phyloP scores from a whole-genome alignment of 2,888 invertebrate species.

The Spilarctia lutea region DNA sequence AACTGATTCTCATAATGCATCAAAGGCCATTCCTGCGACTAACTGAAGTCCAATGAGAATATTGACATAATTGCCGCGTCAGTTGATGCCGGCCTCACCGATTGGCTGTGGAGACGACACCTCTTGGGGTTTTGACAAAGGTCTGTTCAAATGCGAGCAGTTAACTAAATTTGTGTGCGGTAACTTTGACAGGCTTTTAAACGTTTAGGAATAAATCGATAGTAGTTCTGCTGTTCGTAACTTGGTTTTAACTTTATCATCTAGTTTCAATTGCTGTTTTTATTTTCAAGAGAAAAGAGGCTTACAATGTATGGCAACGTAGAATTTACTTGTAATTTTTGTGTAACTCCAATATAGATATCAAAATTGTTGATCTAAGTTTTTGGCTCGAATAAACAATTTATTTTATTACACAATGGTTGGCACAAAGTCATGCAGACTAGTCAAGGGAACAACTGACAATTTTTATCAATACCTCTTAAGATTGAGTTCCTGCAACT shows the following conservation, averaged over 20 bases:
- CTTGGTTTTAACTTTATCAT: too few relatives aligned
- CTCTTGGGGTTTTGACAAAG: constrained; percentile 18
- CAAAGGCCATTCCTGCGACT: not conserved
- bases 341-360: too few relatives aligned
- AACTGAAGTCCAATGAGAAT: constrained; percentile 19
- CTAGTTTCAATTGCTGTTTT: too few relatives aligned
- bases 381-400: too few relatives aligned
- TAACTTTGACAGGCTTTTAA: not conserved
- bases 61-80: constrained; percentile 23
- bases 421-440: too few relatives aligned
- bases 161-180: not conserved
- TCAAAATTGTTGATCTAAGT: too few relatives aligned
- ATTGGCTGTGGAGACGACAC: constrained; percentile 18
- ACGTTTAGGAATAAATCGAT: not conserved
- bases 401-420: too few relatives aligned
- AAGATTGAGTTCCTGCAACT: too few relatives aligned
- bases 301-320: too few relatives aligned
- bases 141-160: constrained; percentile 1
- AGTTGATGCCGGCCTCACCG: constrained; percentile 11
- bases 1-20: constrained; percentile 4
- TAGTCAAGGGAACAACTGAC: too few relatives aligned
- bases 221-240: not conserved
- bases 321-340: too few relatives aligned
- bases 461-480: too few relatives aligned
- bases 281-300: not conserved